Conservation (phyloP, 2,797 vertebrate genomes). For the Cercopithecus mitis region DNA sequence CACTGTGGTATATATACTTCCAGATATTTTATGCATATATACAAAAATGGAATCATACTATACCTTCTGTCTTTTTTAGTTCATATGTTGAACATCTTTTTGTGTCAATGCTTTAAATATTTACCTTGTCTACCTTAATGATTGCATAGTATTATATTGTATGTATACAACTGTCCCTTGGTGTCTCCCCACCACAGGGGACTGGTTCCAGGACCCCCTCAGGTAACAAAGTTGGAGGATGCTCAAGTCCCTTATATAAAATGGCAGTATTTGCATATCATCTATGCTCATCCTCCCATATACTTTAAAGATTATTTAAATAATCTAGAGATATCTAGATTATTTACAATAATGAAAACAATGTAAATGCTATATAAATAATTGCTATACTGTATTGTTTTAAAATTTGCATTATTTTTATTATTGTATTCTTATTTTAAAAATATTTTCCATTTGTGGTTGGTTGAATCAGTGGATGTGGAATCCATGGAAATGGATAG, state of each 20-base stretch:
- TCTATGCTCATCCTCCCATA: neutral
- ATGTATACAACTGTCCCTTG: neutral
- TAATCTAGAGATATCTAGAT: neutral
- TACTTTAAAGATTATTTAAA: neutral
- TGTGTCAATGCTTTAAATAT: neutral
- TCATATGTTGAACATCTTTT: conserved; percentile 7
- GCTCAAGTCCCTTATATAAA: neutral
- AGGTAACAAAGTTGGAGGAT: neutral
- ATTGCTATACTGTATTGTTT: neutral
- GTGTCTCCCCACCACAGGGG: too few relatives aligned
- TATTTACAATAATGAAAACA: neutral
- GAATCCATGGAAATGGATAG: neutral
- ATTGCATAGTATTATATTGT: neutral
- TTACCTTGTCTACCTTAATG: conserved; percentile 4
- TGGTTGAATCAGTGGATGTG: neutral
- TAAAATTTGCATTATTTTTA: neutral
- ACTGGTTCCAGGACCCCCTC: neutral
- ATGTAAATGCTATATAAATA: neutral
- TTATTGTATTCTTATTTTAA: neutral
- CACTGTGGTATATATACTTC: neutral
- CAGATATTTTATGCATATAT: neutral
- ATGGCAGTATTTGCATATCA: neutral
- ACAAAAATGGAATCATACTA: neutral
- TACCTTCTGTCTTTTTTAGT: conserved; percentile 4
- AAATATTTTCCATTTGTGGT: neutral